Conservation (phyloP, 2,113 vertebrate species). For the Azemiops feae region DNA sequence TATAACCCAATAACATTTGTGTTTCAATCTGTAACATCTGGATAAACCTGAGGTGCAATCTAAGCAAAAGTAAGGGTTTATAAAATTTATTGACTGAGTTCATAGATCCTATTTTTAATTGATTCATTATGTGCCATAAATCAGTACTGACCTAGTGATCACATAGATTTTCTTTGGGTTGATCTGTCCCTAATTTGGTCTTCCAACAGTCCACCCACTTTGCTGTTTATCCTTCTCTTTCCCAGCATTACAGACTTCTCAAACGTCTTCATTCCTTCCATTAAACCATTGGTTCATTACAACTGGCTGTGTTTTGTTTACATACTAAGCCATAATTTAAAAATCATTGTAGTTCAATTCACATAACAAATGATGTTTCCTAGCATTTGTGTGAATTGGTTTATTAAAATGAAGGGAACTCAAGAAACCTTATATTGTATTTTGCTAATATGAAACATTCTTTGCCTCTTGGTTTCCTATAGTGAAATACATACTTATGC, state of each 20-base stretch:
- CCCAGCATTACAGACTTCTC: neutral
- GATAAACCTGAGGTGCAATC: neutral
- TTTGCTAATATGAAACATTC: constrained; percentile 55
- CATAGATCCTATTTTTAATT: neutral
- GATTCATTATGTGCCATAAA: neutral
- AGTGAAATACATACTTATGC: constrained; percentile 59
- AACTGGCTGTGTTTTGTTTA: neutral
- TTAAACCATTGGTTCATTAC: neutral
- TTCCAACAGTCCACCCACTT: neutral
- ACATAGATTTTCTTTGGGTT: neutral
- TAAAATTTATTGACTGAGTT: neutral
- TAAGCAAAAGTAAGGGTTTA: neutral
- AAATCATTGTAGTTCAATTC: neutral
- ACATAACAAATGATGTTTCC: neutral
- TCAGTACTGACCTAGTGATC: neutral
- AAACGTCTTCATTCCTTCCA: neutral
- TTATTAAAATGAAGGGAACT: neutral
- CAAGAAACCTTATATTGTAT: neutral
- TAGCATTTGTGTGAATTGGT: neutral
- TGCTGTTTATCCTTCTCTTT: neutral
- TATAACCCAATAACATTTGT: neutral
- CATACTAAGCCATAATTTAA: neutral
- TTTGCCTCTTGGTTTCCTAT: constrained; percentile 54
- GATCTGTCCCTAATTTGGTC: neutral
- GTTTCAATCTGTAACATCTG: neutral